Conservation (phyloP, 2,113 vertebrate species). For the Hippolais icterina region DNA sequence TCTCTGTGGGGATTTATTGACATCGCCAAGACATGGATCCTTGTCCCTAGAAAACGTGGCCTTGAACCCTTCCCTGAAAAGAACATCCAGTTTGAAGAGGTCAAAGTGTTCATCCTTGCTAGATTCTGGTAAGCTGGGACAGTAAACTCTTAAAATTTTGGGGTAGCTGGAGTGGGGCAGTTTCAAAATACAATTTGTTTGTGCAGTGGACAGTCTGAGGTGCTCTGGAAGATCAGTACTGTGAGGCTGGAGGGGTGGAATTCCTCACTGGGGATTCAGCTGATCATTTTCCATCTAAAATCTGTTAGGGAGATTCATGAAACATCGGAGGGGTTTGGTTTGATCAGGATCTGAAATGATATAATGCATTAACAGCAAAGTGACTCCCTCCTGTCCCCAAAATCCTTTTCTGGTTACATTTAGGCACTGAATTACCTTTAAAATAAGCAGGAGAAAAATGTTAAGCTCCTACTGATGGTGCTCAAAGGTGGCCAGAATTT, state of each 20-base stretch:
- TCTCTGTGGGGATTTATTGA: conserved; percentile 58
- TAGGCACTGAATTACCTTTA: not conserved
- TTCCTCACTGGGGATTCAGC: fast-evolving
- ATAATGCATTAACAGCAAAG: not conserved
- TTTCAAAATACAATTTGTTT: not conserved
- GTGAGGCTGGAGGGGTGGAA: not conserved
- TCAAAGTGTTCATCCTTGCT: conserved; percentile 25
- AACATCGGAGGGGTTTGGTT: not conserved
- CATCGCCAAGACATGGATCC: conserved; percentile 29
- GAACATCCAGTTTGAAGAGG: conserved; percentile 76
- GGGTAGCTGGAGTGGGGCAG: too few relatives aligned
- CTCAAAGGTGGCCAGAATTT: not conserved
- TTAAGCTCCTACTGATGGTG: not conserved
- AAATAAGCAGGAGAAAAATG: not conserved
- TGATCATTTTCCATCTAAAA: not conserved
- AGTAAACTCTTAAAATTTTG: not conserved
- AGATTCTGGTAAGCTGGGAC: conserved; percentile 31
- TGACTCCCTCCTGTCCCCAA: not conserved
- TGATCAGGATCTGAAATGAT: not conserved
- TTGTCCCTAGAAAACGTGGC: conserved; percentile 55
- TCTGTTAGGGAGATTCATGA: not conserved
- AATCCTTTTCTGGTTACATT: not conserved
- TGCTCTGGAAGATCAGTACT: not conserved
- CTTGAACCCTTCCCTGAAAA: conserved; percentile 71
- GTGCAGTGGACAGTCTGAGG: not conserved